Percentiles rank a stretch among this genome's conserved stretches.
Evolutionary conservation across 2,888 invertebrate genomes (phyloP).

Genomic region (Hetaerina titia): DNA sequence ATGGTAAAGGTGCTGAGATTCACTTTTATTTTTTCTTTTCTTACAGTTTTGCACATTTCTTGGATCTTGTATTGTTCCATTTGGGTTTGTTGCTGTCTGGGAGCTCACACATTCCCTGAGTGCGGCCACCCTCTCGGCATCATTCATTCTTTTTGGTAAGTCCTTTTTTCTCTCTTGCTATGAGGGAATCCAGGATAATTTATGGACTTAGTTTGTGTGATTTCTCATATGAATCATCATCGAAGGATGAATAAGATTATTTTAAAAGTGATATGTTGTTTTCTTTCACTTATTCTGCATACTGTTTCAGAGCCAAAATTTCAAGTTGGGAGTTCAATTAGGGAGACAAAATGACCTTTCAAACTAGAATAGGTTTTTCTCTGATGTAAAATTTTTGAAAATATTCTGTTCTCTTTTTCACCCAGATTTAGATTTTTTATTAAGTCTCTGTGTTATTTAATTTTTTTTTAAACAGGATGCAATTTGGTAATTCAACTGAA

Average conservation of each 20-base stretch:
- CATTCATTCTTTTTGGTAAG: slow-evolving; percentile 91
- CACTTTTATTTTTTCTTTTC: slow-evolving; percentile 70
- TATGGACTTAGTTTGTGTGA: no score
- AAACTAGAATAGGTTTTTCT: no score
- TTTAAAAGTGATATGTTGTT: no score
- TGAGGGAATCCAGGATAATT: no score
- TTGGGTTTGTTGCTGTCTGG: slow-evolving; percentile 92
- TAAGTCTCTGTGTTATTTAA: slow-evolving; percentile 69
- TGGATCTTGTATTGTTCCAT: slow-evolving; percentile 91
- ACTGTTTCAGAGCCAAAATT: no score
- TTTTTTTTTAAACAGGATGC: slow-evolving; percentile 51
- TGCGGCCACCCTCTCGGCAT: slow-evolving; percentile 88
- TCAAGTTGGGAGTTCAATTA: no score
- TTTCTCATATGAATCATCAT: no score
- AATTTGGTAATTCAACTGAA: no score
- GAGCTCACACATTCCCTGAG: slow-evolving; percentile 91
- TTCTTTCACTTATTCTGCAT: no score
- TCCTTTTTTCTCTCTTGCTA: slow-evolving; percentile 61
- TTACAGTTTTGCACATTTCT: slow-evolving; percentile 93
- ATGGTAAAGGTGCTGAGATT: slow-evolving; percentile 42
- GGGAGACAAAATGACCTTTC: no score
- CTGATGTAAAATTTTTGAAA: no score
- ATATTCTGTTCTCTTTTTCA: background rate
- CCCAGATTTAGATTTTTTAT: slow-evolving; percentile 50
- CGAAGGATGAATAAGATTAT: no score